These are phyloP conservation scores for Ommatoiulus sabulosus DNA, from an alignment of 2,888 invertebrate species.

Conservation along the genomic window DNA sequence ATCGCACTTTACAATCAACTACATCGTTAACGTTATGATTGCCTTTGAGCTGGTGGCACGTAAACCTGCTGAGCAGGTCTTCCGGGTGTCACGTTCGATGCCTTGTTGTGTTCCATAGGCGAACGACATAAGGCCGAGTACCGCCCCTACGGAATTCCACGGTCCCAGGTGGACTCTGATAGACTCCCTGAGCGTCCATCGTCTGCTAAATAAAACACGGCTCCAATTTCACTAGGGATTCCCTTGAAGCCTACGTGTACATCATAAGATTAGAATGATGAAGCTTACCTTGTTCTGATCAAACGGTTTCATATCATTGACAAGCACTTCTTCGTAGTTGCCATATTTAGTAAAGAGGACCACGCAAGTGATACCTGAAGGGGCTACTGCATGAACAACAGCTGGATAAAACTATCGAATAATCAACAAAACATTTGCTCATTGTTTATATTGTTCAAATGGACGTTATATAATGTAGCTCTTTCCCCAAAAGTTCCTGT, in stretches of 20 bases:
- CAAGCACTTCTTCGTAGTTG: constrained; percentile 88
- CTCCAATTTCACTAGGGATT: too few species aligned
- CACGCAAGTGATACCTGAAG: constrained; percentile 79
- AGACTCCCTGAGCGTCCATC: background rate
- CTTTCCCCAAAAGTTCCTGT: too few species aligned
- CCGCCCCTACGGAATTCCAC: constrained; percentile 55
- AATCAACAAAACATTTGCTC: background rate
- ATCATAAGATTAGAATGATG: too few species aligned
- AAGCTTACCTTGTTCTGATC: constrained; percentile 61
- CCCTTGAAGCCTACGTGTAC: too few species aligned
- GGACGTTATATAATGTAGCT: too few species aligned
- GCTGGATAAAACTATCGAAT: constrained; percentile 82
- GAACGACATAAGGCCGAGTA: constrained; percentile 2
- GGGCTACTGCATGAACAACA: constrained; percentile 82
- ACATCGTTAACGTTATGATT: constrained; percentile 12
- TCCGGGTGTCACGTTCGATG: background rate
- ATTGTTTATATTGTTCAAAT: too few species aligned
- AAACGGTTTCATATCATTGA: constrained; percentile 82
- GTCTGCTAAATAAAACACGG: background rate
- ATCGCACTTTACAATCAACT: background rate
- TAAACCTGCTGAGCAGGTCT: constrained; percentile 53
- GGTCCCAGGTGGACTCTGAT: background rate
- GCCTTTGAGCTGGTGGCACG: constrained; percentile 56
- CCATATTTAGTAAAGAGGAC: constrained; percentile 89
- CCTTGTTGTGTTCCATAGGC: constrained; percentile 35